phyloP scores from a whole-genome alignment of 2,888 invertebrate species.

The Salticus scenicus region DNA sequence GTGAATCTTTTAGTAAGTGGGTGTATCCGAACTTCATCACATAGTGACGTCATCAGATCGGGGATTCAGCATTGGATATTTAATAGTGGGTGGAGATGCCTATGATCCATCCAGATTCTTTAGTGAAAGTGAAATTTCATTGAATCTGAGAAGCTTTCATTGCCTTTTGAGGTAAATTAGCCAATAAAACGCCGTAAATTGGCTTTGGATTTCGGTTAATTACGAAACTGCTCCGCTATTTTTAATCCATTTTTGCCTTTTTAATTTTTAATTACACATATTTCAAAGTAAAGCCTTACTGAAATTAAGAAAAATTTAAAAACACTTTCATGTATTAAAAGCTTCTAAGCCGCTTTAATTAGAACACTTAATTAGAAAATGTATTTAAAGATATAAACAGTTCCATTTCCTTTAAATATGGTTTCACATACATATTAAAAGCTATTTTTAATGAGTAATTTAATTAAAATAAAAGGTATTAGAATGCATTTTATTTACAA shows the following conservation, averaged over 20 bases:
- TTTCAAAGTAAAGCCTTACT: background rate
- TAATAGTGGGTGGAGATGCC: background rate
- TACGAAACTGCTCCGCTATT: constrained; percentile 22
- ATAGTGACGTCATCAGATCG: constrained; percentile 15
- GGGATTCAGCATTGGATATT: constrained; percentile 17
- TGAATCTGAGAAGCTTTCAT: constrained; percentile 13
- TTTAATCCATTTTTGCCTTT: constrained; percentile 34
- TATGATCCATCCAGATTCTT: background rate
- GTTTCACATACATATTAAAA: background rate
- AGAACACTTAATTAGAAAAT: background rate
- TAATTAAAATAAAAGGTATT: background rate
- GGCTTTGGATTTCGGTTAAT: constrained; percentile 38
- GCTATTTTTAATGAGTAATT: background rate
- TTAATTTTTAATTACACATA: background rate
- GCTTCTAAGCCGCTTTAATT: background rate
- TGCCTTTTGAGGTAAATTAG: constrained; percentile 46
- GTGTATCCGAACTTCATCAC: constrained; percentile 24
- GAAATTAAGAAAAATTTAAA: background rate
- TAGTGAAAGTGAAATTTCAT: constrained; percentile 30
- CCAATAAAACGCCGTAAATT: constrained; percentile 23
- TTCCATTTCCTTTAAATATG: background rate
- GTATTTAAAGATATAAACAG: background rate
- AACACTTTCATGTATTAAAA: background rate
- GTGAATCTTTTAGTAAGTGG: constrained; percentile 13
- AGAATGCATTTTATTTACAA: background rate